Evolutionary conservation across 2,797 vertebrate species (phyloP).

Genomic region (Hydrocynus forskahlii): DNA sequence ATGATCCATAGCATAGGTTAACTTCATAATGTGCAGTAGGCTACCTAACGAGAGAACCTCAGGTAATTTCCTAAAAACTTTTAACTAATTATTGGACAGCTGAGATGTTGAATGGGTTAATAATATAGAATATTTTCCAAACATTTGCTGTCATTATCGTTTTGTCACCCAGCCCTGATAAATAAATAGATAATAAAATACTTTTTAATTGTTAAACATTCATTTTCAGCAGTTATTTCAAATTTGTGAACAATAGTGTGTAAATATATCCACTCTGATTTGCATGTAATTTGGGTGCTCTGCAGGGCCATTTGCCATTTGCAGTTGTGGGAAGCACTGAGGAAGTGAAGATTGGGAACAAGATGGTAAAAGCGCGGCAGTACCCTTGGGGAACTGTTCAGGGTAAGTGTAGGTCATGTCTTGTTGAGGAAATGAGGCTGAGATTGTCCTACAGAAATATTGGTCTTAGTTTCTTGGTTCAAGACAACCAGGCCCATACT

Average conservation of each 20-base stretch:
- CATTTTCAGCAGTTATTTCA: not conserved
- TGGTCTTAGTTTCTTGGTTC: not conserved
- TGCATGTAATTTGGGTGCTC: conserved; percentile 55
- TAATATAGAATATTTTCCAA: too few species aligned
- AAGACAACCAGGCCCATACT: conserved; percentile 24
- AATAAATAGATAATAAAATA: too few species aligned
- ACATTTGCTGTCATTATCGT: too few species aligned
- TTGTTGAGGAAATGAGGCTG: conserved; percentile 68
- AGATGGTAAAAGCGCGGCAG: conserved; percentile 98
- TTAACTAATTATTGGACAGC: too few species aligned
- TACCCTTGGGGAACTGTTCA: conserved; percentile 99
- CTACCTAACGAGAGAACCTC: too few species aligned
- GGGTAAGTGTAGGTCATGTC: conserved; percentile 80
- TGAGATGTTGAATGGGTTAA: too few species aligned
- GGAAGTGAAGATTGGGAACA: conserved; percentile 98
- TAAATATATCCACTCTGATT: not conserved
- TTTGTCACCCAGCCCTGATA: too few species aligned
- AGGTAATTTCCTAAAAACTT: too few species aligned
- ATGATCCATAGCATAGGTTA: too few species aligned
- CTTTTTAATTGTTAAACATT: not conserved
- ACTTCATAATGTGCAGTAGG: too few species aligned
- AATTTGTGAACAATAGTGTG: not conserved
- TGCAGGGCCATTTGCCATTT: conserved; percentile 95
- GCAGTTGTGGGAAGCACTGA: conserved; percentile 98
- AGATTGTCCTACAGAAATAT: conserved; percentile 28